Evolutionary conservation across 2,797 vertebrate species (phyloP), one percentile per base, ranked within the genome.

Genomic region (Phoxinus dragarum): DNA sequence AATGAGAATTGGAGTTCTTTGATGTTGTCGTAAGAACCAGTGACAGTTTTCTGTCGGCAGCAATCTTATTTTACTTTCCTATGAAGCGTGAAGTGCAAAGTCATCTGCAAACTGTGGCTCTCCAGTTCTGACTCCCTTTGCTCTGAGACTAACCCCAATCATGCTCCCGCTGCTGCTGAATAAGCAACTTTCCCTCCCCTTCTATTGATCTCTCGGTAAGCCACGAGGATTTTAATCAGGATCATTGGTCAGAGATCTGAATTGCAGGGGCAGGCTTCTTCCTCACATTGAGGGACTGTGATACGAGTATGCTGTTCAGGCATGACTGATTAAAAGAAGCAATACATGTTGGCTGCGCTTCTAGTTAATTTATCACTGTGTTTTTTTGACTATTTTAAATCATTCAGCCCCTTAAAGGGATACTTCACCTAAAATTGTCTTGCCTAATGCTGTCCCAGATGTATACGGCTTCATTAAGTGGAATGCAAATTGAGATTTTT

Each of bases 201-300:
- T 81, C 81, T 61, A 91, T 91, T 88, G 87, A 89, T 89, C 79
- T 83, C 78, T 82, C 36, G 5, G 31, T 71, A 54, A 86, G 64
- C 80, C 78, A 38, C 12, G 31, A 84, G 88, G 88, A 85, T 90
- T 88, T 90, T 86, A 91, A 91, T 90, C 87, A 88, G 66, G 76
- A 86, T 87, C 82, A 88, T 88, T 89, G 83, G 88, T 88, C 86
- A 88, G 84, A 87, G 84, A 88, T 85, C 76, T 85, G 89, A 89
- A 86, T 74, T 81, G 38, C 68, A 80, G 56, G 81, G 72, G 47
- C 83, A 71, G 66, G 52, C 59, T 81, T 77, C 73, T 87, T 89
- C 85, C 71, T 71, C 54, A 75, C 40, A 67, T 44, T 31, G 36
- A 71, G 81, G 23, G 68, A 73, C 69, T 73, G 74, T 59, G 34